Conservation (phyloP, 2,888 invertebrate species). For the Cephus sareptanus region DNA sequence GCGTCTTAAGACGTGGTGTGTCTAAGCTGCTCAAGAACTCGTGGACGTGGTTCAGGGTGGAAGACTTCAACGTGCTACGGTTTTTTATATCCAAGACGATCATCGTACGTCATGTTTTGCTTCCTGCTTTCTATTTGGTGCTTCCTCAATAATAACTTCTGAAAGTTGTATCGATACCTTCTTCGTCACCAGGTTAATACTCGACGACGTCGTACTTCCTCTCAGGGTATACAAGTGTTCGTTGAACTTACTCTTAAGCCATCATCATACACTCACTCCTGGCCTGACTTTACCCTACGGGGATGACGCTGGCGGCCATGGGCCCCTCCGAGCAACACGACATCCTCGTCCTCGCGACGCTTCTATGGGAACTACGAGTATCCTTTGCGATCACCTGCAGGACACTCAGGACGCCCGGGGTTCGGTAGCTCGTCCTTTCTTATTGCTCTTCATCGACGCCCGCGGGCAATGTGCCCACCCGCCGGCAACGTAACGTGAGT, state of each 20-base stretch:
- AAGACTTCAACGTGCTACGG: not conserved
- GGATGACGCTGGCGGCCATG: not conserved
- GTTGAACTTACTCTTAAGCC: not conserved
- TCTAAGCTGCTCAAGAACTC: not conserved
- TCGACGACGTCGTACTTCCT: not conserved
- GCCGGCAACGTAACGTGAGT: slow-evolving; percentile 65
- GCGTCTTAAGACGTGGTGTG: not conserved
- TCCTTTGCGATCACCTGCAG: not conserved
- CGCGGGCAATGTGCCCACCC: slow-evolving; percentile 67
- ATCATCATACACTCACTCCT: not conserved
- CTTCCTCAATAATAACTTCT: not conserved
- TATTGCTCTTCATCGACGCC: slow-evolving; percentile 60
- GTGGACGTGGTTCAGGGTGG: not conserved
- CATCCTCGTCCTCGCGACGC: not conserved
- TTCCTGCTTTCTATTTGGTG: not conserved
- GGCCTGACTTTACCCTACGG: not conserved
- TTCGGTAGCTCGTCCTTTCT: slow-evolving; percentile 62
- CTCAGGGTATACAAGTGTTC: not conserved
- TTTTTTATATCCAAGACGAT: not conserved
- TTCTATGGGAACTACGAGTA: not conserved
- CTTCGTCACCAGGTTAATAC: not conserved
- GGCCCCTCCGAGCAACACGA: not conserved
- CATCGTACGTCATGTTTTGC: not conserved
- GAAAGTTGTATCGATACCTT: not conserved
- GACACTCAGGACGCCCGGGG: slow-evolving; percentile 45